Conservation (phyloP, 2,113 vertebrate species). For the Urocolius indicus region DNA sequence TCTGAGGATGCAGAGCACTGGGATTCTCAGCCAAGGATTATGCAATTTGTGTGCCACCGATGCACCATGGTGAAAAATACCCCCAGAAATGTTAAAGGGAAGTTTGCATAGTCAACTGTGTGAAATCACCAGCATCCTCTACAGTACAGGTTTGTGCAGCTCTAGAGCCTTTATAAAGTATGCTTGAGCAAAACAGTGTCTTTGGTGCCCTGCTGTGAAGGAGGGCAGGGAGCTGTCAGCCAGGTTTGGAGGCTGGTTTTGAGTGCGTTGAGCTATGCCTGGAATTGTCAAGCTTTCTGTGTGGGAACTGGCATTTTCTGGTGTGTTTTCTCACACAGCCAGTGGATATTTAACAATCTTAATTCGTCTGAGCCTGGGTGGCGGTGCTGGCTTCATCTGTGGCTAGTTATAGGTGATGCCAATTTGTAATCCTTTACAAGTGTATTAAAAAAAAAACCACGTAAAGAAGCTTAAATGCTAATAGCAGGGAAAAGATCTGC, state of each 20-base stretch:
- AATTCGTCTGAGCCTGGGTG: background rate
- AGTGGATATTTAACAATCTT: background rate
- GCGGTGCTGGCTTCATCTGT: background rate
- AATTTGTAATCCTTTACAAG: constrained; percentile 25
- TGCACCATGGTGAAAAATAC: background rate
- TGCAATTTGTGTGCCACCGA: constrained; percentile 41
- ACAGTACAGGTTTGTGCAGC: background rate
- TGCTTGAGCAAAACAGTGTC: background rate
- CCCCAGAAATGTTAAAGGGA: background rate
- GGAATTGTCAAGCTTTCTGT: background rate
- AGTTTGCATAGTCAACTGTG: background rate
- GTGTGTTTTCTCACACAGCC: background rate
- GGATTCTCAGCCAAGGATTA: constrained; percentile 17
- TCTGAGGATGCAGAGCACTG: background rate
- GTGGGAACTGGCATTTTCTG: background rate
- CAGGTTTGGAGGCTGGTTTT: background rate
- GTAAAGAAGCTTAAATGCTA: constrained; percentile 29
- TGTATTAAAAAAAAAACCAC: background rate
- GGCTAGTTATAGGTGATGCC: background rate
- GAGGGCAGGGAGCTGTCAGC: background rate
- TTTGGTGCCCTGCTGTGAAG: background rate
- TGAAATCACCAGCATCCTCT: background rate
- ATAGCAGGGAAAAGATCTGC: constrained; percentile 3
- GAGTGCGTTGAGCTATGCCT: background rate
- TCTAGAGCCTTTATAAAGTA: background rate